Evolutionary conservation across 2,113 vertebrate species (phyloP).

Genomic region (Odobenus rosmarus): DNA sequence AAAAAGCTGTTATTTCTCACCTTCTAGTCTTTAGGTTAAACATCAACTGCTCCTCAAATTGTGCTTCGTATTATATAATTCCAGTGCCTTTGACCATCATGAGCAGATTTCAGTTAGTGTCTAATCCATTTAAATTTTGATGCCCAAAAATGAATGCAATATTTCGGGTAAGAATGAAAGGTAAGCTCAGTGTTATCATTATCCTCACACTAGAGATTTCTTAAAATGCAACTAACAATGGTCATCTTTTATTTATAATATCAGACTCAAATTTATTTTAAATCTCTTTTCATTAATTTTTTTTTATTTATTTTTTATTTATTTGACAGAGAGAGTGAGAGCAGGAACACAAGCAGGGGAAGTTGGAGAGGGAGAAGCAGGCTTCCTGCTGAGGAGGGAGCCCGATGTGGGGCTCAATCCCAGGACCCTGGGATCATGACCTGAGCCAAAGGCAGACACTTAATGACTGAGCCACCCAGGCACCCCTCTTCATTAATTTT

Average conservation of each 20-base stretch:
- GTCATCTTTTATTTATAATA: background rate
- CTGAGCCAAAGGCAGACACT: no score
- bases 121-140: background rate
- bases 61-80: background rate
- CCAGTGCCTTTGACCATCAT: background rate
- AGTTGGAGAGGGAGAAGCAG: no score
- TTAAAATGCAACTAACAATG: background rate
- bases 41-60: background rate
- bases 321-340: no score
- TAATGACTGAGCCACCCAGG: no score
- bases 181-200: background rate
- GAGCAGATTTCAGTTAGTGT: background rate
- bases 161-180: background rate
- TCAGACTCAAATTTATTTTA: background rate
- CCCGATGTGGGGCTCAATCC: no score
- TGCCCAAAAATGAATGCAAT: background rate
- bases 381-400: no score
- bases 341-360: no score
- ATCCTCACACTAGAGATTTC: background rate
- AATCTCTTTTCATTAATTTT: background rate
- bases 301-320: no score
- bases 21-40: background rate
- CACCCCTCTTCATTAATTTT: background rate
- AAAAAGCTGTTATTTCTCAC: conserved; percentile 13
- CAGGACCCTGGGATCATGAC: no score